phyloP scores from a whole-genome alignment of 2,888 invertebrate genomes.

The Seira sanloemensis region DNA sequence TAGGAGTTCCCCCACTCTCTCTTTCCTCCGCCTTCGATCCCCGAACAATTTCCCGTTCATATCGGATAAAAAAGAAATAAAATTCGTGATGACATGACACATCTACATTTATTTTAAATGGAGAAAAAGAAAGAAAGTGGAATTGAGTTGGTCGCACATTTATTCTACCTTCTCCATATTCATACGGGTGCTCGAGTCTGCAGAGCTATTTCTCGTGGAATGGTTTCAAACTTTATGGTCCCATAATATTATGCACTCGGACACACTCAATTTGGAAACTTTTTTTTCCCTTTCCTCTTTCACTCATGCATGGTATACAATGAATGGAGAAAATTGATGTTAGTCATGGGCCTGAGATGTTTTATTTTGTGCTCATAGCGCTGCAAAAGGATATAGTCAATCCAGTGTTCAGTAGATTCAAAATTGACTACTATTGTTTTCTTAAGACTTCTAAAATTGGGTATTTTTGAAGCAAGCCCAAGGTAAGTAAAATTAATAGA shows the following conservation, averaged over 20 bases:
- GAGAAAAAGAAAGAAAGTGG: conserved; percentile 23
- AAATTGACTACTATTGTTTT: too few relatives aligned
- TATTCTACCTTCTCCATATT: conserved; percentile 31
- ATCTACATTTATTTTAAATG: conserved; percentile 59
- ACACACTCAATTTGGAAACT: conserved; percentile 5
- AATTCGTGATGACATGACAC: conserved; percentile 58
- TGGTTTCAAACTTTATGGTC: too few relatives aligned
- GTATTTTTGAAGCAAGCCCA: too few relatives aligned
- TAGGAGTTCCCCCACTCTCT: conserved; percentile 60
- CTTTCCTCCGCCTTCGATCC: conserved; percentile 48
- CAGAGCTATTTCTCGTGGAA: neutral
- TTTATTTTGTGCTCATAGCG: neutral
- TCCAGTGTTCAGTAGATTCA: too few relatives aligned
- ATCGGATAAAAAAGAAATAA: conserved; percentile 56
- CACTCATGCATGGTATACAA: neutral
- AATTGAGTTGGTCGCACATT: conserved; percentile 51
- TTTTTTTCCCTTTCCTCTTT: neutral
- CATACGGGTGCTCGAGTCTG: neutral
- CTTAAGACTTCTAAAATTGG: too few relatives aligned
- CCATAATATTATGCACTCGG: too few relatives aligned
- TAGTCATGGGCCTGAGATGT: conserved; percentile 4
- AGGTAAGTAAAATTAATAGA: too few relatives aligned
- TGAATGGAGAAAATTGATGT: conserved; percentile 3
- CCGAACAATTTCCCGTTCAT: conserved; percentile 61
- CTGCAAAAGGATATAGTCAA: too few relatives aligned